Evolutionary conservation across 2,113 vertebrate species (phyloP).

Genomic region (Ochotona curzoniae): DNA sequence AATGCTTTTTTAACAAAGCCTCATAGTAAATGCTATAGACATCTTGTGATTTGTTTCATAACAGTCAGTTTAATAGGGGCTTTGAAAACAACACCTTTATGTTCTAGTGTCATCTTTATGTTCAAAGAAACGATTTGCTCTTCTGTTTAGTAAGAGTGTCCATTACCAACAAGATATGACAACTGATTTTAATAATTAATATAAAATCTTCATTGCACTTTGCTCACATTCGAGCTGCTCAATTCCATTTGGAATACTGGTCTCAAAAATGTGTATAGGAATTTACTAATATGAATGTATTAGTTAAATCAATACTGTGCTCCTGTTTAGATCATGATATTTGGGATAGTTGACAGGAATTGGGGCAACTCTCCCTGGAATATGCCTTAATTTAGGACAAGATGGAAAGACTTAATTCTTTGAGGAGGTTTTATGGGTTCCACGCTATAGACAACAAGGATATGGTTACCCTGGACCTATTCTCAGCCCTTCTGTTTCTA

Average conservation of each 20-base stretch:
- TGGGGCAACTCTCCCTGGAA: neutral
- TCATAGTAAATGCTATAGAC: conserved; percentile 67
- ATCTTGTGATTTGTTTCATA: conserved; percentile 65
- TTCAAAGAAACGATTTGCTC: conserved; percentile 63
- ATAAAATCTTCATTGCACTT: neutral
- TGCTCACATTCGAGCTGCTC: neutral
- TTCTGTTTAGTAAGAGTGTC: conserved; percentile 59
- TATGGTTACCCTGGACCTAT: accelerated
- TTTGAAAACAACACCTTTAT: neutral
- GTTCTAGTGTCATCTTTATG: neutral
- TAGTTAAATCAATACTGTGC: neutral
- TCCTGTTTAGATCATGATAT: neutral
- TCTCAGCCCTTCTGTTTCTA: neutral
- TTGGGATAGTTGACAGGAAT: neutral
- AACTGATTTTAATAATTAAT: conserved; percentile 44
- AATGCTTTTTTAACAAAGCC: conserved; percentile 79
- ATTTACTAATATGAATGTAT: neutral
- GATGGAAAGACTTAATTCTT: neutral
- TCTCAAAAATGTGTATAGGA: neutral
- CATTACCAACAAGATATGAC: conserved; percentile 35
- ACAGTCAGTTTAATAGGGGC: conserved; percentile 30
- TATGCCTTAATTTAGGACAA: neutral
- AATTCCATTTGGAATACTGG: neutral
- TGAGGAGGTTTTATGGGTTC: neutral
- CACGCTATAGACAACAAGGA: neutral